Evolutionary conservation across 2,797 vertebrate genomes (phyloP).

Genomic region (Tamandua tetradactyla): DNA sequence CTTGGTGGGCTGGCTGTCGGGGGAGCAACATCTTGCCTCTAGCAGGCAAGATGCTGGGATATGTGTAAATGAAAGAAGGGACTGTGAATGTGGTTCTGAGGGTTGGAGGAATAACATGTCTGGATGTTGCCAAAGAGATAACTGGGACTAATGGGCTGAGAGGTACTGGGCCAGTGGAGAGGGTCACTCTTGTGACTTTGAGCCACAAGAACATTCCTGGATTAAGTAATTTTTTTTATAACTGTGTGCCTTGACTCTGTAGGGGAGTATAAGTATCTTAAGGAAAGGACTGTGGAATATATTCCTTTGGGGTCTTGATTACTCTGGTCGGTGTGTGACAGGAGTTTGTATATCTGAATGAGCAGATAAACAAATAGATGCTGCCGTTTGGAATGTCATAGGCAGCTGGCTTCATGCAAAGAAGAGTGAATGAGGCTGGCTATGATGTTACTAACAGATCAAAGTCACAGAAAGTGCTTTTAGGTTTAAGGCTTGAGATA

Average conservation of each 20-base stretch:
- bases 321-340: background rate
- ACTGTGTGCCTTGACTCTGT: background rate
- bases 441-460: background rate
- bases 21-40: accelerated
- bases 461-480: background rate
- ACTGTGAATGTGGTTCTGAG: background rate
- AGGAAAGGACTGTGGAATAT: background rate
- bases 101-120: background rate
- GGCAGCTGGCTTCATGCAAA: background rate
- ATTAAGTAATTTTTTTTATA: background rate
- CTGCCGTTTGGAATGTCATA: background rate
- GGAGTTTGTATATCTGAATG: background rate
- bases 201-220: background rate
- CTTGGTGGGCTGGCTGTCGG: background rate
- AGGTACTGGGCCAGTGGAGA: no score
- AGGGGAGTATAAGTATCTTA: background rate
- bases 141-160: no score
- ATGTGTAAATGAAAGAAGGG: background rate
- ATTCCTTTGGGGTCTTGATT: background rate
- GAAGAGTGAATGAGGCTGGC: background rate
- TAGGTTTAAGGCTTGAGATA: background rate
- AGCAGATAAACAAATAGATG: background rate
- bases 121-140: accelerated
- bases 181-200: background rate
- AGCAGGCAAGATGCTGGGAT: background rate